Evolutionary conservation across 2,888 invertebrate species (phyloP).

Genomic region (Leptopilina myrica): DNA sequence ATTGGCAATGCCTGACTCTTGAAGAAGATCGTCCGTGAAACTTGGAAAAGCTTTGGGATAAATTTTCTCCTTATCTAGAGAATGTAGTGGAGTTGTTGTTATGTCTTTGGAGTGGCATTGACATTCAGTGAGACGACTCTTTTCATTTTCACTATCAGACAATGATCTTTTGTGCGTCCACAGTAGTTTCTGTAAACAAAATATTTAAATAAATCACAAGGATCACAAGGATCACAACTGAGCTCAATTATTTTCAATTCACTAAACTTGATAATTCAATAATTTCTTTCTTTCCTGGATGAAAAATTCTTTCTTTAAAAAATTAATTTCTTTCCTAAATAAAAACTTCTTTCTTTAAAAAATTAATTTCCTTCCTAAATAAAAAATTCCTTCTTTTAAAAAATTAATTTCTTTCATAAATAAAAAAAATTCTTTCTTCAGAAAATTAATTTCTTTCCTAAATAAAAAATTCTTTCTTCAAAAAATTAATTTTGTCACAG

Average conservation of each 20-base stretch:
- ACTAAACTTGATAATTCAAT: too few relatives aligned
- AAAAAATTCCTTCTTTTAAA: too few relatives aligned
- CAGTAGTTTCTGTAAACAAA: conserved; percentile 49
- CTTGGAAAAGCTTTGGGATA: conserved; percentile 65
- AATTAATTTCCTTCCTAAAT: too few relatives aligned
- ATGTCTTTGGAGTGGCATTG: conserved; percentile 42
- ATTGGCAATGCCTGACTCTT: conserved; percentile 65
- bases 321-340: too few relatives aligned
- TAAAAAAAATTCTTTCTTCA: too few relatives aligned
- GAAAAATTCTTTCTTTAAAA: too few relatives aligned
- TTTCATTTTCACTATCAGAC: conserved; percentile 61
- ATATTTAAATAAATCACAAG: background rate
- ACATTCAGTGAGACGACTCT: conserved; percentile 50
- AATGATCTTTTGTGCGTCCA: conserved; percentile 60
- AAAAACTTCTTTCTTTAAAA: too few relatives aligned
- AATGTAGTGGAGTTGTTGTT: background rate
- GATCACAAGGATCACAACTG: background rate
- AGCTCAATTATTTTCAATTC: background rate
- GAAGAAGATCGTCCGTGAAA: conserved; percentile 63
- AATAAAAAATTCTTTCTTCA: too few relatives aligned
- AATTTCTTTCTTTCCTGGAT: too few relatives aligned
- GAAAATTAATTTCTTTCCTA: too few relatives aligned
- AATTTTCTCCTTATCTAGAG: conserved; percentile 21
- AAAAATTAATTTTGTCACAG: too few relatives aligned
- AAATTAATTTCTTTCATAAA: too few relatives aligned